Conservation (phyloP, 2,888 invertebrate genomes). For the Lucinisca nassula region DNA sequence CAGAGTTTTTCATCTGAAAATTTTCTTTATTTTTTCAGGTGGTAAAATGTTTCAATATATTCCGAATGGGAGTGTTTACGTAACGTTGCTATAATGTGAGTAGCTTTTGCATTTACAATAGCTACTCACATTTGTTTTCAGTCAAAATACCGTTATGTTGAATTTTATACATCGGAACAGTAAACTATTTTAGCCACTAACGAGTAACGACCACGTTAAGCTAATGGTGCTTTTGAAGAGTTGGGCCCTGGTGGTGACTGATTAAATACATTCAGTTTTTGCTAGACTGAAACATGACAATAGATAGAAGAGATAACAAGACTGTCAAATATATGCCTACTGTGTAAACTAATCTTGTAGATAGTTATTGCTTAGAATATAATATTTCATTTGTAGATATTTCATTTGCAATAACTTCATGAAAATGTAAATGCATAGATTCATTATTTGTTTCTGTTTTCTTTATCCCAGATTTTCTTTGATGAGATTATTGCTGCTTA, state of each 20-base stretch:
- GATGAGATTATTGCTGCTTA: no score
- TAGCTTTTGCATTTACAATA: not conserved
- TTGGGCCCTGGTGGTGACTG: not conserved
- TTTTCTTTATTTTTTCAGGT: no score
- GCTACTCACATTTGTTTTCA: not conserved
- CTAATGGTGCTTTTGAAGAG: not conserved
- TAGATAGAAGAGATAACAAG: not conserved
- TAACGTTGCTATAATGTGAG: not conserved
- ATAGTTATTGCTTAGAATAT: not conserved
- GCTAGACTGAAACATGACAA: not conserved
- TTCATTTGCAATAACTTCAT: not conserved
- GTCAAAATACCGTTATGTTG: not conserved
- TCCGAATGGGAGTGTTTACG: no score
- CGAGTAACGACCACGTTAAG: not conserved
- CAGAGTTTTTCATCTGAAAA: no score
- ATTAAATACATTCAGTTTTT: not conserved
- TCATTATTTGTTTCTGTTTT: not conserved
- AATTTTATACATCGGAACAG: not conserved
- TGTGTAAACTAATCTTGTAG: not conserved
- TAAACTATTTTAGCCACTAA: not conserved
- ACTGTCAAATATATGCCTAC: not conserved
- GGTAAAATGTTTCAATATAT: no score
- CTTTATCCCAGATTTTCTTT: not conserved
- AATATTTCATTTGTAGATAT: conserved; percentile 10
- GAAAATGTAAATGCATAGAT: not conserved